phyloP scores from a whole-genome alignment of 2,888 invertebrate genomes.

The Cerceris ruficornis region DNA sequence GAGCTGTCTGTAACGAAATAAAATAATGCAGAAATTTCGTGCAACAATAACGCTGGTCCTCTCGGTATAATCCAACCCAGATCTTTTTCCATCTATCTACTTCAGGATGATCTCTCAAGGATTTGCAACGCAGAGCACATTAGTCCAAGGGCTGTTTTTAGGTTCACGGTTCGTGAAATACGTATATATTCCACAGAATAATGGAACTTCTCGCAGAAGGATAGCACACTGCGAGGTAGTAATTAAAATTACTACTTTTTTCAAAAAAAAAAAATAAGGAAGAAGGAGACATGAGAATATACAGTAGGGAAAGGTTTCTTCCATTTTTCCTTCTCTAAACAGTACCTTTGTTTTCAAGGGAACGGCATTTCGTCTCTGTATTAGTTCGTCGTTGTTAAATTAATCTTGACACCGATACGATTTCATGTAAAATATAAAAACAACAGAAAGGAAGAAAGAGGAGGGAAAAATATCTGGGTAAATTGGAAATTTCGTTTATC shows the following conservation, averaged over 20 bases:
- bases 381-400: too few relatives aligned
- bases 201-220: slow-evolving; percentile 41
- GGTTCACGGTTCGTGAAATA: slow-evolving; percentile 25
- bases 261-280: background rate
- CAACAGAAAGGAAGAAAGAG: too few relatives aligned
- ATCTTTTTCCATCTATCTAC: slow-evolving; percentile 57
- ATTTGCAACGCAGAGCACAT: slow-evolving; percentile 49
- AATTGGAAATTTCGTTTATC: background rate
- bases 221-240: slow-evolving; percentile 25
- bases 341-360: too few relatives aligned
- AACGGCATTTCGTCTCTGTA: too few relatives aligned
- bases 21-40: slow-evolving; percentile 21
- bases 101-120: slow-evolving; percentile 53
- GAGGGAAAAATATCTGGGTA: too few relatives aligned
- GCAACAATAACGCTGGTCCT: slow-evolving; percentile 33
- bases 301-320: too few relatives aligned
- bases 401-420: too few relatives aligned
- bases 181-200: slow-evolving; percentile 38
- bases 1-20: background rate
- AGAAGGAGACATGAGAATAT: too few relatives aligned
- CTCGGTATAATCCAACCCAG: slow-evolving; percentile 39
- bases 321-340: too few relatives aligned
- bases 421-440: too few relatives aligned
- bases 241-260: slow-evolving; percentile 47
- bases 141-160: slow-evolving; percentile 40